These are phyloP conservation scores for Drosophila pruinosa DNA, from an alignment of 1,140 invertebrate genomes.

Conservation along the genomic window DNA sequence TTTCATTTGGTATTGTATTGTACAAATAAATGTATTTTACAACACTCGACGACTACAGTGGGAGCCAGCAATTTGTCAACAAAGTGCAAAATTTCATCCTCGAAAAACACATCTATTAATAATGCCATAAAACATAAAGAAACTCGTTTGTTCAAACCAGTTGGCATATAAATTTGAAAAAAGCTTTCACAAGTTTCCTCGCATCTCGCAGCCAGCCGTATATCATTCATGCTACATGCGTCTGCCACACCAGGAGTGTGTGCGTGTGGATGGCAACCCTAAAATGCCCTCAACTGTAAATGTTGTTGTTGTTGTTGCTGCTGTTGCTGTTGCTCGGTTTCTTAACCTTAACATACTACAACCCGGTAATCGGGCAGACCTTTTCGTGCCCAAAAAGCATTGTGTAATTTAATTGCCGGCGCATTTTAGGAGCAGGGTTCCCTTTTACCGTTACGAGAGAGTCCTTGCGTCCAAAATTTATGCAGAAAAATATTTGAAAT, in stretches of 20 bases:
- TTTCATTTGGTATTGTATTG: neutral
- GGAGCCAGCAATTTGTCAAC: neutral
- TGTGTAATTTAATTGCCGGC: conserved; percentile 53
- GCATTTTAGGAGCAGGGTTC: conserved; percentile 15
- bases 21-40: neutral
- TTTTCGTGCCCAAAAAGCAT: conserved; percentile 34
- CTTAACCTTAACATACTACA: conserved; percentile 2
- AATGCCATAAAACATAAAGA: conserved; percentile 32
- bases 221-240: conserved; percentile 48
- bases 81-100: neutral
- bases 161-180: conserved; percentile 39
- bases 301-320: conserved; percentile 20
- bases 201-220: conserved; percentile 32
- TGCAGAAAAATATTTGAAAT: conserved; percentile 39
- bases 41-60: neutral
- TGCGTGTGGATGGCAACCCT: conserved; percentile 28
- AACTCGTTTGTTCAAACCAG: conserved; percentile 41
- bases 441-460: neutral
- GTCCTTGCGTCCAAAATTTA: conserved; percentile 16
- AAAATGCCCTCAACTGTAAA: conserved; percentile 56
- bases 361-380: conserved; percentile 10
- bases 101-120: conserved; percentile 30
- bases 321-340: neutral
- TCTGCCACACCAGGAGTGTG: neutral
- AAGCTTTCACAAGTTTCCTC: conserved; percentile 45